Evolutionary conservation across 2,113 vertebrate genomes (phyloP).

Genomic region (Puntigrus tetrazona): DNA sequence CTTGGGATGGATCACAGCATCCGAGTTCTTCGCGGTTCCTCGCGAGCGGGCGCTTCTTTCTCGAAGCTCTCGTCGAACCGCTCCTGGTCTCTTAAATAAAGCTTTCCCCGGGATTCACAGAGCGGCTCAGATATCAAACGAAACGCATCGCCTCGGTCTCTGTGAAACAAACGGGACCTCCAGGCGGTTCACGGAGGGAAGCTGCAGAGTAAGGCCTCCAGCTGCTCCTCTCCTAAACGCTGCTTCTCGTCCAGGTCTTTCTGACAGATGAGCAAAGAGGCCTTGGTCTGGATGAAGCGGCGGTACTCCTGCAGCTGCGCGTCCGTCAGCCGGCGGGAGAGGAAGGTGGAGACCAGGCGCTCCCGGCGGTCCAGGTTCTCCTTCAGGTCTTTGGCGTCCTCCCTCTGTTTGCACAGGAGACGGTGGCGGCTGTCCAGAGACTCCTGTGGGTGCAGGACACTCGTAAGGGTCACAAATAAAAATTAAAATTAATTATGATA

Average conservation of each 20-base stretch:
- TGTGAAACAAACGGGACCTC: background rate
- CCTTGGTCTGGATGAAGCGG: constrained; percentile 83
- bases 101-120: constrained; percentile 20
- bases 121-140: background rate
- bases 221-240: constrained; percentile 82
- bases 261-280: constrained; percentile 85
- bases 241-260: constrained; percentile 90
- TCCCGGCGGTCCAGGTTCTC: constrained; percentile 91
- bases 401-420: constrained; percentile 86
- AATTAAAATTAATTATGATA: too few relatives aligned
- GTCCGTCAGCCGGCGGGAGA: constrained; percentile 78
- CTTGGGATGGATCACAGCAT: background rate
- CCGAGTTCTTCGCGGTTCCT: constrained; percentile 56
- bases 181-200: constrained; percentile 57
- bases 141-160: too few relatives aligned
- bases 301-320: constrained; percentile 83
- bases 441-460: constrained; percentile 68
- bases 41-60: constrained; percentile 71
- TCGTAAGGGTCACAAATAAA: background rate
- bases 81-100: constrained; percentile 25
- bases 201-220: constrained; percentile 77
- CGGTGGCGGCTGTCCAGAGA: constrained; percentile 84
- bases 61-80: background rate
- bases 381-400: constrained; percentile 92
- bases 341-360: constrained; percentile 81